phyloP scores from a whole-genome alignment of 2,113 vertebrate species.

The Pomatorhinus ruficollis region DNA sequence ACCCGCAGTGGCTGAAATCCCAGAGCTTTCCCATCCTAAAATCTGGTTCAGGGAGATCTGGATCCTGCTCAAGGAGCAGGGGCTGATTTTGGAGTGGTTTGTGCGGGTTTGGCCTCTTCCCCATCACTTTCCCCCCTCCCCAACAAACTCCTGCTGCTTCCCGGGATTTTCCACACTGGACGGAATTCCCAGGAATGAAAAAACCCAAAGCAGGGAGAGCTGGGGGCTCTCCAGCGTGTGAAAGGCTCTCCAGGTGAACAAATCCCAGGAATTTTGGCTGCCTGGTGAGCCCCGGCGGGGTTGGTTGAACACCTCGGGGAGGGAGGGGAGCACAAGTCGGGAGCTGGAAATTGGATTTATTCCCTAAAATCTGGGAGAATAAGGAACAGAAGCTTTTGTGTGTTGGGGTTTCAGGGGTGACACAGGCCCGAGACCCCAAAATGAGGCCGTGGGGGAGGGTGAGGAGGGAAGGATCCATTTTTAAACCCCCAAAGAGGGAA shows the following conservation, averaged over 20 bases:
- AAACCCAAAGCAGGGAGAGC: not conserved
- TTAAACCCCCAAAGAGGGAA: not conserved
- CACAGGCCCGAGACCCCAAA: fast-evolving
- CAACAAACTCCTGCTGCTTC: not conserved
- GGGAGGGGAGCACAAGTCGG: fast-evolving
- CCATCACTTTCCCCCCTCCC: no score
- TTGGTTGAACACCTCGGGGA: not conserved
- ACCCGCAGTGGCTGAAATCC: fast-evolving
- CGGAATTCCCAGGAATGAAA: not conserved
- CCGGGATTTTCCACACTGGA: fast-evolving
- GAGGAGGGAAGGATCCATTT: fast-evolving
- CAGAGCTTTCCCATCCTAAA: fast-evolving
- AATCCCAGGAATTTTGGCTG: not conserved
- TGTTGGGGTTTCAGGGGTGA: not conserved
- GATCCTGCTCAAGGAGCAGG: not conserved
- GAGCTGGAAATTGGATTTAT: not conserved
- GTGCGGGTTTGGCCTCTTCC: not conserved
- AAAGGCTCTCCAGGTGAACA: not conserved
- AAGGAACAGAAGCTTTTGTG: not conserved
- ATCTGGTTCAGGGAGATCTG: fast-evolving
- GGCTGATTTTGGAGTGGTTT: not conserved
- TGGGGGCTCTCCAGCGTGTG: not conserved
- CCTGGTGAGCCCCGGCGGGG: fast-evolving
- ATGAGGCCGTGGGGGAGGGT: fast-evolving
- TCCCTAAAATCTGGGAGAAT: not conserved